These are phyloP conservation scores for Octodonta nipae DNA, from an alignment of 2,888 invertebrate genomes.

Conservation along the genomic window DNA sequence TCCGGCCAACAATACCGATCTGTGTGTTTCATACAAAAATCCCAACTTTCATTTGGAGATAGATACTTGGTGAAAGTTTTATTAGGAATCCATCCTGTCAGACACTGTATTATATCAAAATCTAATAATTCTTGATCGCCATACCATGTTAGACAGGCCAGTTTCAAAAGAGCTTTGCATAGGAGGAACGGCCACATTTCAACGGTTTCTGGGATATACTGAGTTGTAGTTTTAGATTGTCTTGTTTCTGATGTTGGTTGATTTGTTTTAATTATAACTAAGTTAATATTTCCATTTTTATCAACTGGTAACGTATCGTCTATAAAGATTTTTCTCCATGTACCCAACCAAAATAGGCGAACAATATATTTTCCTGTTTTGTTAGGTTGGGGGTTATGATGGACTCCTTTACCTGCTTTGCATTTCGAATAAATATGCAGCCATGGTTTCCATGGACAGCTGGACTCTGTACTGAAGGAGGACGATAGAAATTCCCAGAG, in stretches of 20 bases:
- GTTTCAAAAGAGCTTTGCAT: slow-evolving; percentile 36
- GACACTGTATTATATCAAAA: slow-evolving; percentile 33
- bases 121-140: slow-evolving; percentile 28
- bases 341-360: slow-evolving; percentile 37
- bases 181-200: slow-evolving; percentile 39
- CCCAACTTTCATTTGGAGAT: slow-evolving; percentile 22
- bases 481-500: slow-evolving; percentile 25
- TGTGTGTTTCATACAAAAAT: slow-evolving; percentile 16
- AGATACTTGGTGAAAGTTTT: no score
- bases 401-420: slow-evolving; percentile 28
- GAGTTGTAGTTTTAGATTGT: no score
- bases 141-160: slow-evolving; percentile 33
- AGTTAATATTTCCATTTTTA: slow-evolving; percentile 15
- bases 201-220: no score
- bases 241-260: no score
- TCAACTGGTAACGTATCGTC: slow-evolving; percentile 38
- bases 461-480: slow-evolving; percentile 20
- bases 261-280: background rate
- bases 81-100: slow-evolving; percentile 36
- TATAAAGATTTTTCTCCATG: slow-evolving; percentile 37
- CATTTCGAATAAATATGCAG: slow-evolving; percentile 36
- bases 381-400: slow-evolving; percentile 22
- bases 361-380: slow-evolving; percentile 37
- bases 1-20: slow-evolving; percentile 6
- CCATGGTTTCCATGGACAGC: slow-evolving; percentile 37